Evolutionary conservation across 2,113 vertebrate genomes (phyloP).

Genomic region (Bostrychus sinensis): DNA sequence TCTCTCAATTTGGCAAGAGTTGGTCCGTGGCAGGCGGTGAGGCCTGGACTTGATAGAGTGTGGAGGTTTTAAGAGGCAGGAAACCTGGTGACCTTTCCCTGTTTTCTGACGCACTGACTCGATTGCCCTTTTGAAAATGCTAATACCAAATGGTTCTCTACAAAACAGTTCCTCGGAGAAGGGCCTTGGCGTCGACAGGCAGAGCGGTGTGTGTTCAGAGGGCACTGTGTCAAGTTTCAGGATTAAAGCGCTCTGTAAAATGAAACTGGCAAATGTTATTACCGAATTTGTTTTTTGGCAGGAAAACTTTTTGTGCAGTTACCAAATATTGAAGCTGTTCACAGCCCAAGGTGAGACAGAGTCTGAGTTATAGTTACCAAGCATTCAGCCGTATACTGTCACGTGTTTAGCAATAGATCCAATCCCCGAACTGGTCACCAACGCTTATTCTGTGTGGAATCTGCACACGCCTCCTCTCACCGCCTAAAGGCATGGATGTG

Average conservation of each 20-base stretch:
- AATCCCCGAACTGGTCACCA: too few relatives aligned
- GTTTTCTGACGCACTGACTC: constrained; percentile 73
- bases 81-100: constrained; percentile 81
- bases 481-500: too few relatives aligned
- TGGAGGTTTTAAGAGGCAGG: constrained; percentile 69
- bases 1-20: constrained; percentile 74
- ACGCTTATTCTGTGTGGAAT: too few relatives aligned
- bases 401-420: too few relatives aligned
- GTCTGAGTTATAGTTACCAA: background rate
- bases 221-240: constrained; percentile 50
- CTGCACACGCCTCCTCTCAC: too few relatives aligned
- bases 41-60: constrained; percentile 69
- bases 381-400: background rate
- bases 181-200: constrained; percentile 58
- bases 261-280: constrained; percentile 16
- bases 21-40: constrained; percentile 52
- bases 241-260: constrained; percentile 37
- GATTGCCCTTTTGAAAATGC: constrained; percentile 80
- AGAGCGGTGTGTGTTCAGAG: constrained; percentile 47
- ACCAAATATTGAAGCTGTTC: constrained; percentile 28
- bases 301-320: constrained; percentile 12
- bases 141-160: constrained; percentile 68
- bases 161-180: constrained; percentile 70
- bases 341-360: background rate
- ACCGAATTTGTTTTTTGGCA: background rate